A percentile compares a stretch with the other conserved stretches of the same genome.
phyloP scores from a whole-genome alignment of 2,797 vertebrate species.

The Luscinia megarhynchos region DNA sequence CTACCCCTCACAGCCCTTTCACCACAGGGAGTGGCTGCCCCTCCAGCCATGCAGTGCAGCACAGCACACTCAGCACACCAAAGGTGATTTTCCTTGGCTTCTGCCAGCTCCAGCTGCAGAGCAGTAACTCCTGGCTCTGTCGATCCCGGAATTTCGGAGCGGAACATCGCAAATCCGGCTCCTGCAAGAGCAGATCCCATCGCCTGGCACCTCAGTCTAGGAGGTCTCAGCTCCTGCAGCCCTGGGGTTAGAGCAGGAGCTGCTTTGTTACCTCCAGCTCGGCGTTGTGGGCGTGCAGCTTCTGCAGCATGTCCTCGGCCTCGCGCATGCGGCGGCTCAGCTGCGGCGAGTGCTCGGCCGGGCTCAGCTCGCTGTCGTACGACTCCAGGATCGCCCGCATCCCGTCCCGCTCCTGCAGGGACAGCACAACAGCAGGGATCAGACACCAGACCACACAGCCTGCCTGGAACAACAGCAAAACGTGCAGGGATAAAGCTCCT shows the following conservation, averaged over 20 bases:
- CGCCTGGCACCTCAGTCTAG: not conserved
- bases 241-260: not conserved
- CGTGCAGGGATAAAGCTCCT: fast-evolving
- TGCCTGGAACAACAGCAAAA: no score
- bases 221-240: not conserved
- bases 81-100: not conserved
- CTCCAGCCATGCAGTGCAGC: not conserved
- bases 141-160: not conserved
- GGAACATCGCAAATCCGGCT: not conserved
- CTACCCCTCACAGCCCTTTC: not conserved
- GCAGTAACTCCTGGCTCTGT: fast-evolving
- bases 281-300: conserved; percentile 83
- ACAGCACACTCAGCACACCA: not conserved
- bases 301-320: conserved; percentile 91
- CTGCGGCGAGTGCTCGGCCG: conserved; percentile 88
- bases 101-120: not conserved
- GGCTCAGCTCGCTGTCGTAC: conserved; percentile 89
- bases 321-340: conserved; percentile 88
- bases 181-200: fast-evolving
- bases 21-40: fast-evolving
- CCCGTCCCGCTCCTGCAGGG: conserved; percentile 88
- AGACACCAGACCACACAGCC: not conserved
- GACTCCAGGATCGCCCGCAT: conserved; percentile 94
- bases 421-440: fast-evolving
- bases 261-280: conserved; percentile 89